A percentile compares a stretch with the other conserved stretches of the same genome.
These are phyloP conservation scores for Hipparchia sbordonii DNA, from an alignment of 2,888 invertebrate species.

Conservation along the genomic window DNA sequence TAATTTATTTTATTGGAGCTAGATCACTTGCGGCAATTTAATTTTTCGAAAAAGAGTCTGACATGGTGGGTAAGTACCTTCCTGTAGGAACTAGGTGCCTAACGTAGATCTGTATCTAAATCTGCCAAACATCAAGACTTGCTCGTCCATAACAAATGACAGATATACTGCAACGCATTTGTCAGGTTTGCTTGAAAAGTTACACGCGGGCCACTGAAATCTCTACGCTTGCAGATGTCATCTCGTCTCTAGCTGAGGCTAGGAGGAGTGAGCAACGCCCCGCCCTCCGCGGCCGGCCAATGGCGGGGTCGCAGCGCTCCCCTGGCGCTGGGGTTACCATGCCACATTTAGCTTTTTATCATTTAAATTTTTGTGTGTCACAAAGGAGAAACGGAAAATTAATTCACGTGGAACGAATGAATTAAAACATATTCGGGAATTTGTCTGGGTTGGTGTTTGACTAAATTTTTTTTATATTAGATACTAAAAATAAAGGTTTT, in stretches of 20 bases:
- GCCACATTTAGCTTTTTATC: not conserved
- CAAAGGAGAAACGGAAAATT: conserved; percentile 1
- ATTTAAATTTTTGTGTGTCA: conserved; percentile 2
- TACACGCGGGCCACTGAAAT: not conserved
- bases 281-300: conserved; percentile 42
- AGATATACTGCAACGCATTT: not conserved
- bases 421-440: not conserved
- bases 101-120: not conserved
- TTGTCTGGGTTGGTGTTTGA: not conserved
- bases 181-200: too few relatives aligned
- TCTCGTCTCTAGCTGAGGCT: conserved; percentile 35
- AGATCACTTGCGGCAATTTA: too few relatives aligned
- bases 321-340: conserved; percentile 32
- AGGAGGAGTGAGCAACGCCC: conserved; percentile 40
- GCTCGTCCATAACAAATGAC: not conserved
- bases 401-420: not conserved
- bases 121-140: too few relatives aligned
- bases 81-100: too few relatives aligned
- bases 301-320: conserved; percentile 34
- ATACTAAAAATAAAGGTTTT: too few relatives aligned
- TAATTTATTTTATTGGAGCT: too few relatives aligned
- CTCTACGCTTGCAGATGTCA: conserved; percentile 25
- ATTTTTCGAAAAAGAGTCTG: too few relatives aligned
- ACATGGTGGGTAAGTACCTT: too few relatives aligned
- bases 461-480: too few relatives aligned